Conservation (phyloP, 2,113 vertebrate genomes). For the Oryzias woworae region DNA sequence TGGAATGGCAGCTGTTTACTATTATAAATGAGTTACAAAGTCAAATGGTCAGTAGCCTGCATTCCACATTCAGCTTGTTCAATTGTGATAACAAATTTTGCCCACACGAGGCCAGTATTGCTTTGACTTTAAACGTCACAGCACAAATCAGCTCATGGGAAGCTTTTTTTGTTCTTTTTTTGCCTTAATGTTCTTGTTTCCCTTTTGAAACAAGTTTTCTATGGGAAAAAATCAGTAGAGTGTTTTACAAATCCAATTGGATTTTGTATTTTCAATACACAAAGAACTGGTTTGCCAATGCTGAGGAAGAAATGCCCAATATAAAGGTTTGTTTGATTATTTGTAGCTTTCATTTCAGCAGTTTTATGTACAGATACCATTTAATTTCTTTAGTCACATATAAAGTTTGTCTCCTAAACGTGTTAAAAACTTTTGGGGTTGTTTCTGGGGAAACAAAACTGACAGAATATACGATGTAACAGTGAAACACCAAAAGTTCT, state of each 20-base stretch:
- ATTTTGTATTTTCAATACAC: constrained; percentile 16
- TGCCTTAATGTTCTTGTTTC: constrained; percentile 11
- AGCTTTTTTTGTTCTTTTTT: not conserved
- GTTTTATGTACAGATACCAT: constrained; percentile 5
- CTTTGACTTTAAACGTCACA: not conserved
- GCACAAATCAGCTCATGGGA: constrained; percentile 7
- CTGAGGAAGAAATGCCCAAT: constrained; percentile 4
- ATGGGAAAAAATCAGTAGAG: constrained; percentile 2
- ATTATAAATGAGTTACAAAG: constrained; percentile 18
- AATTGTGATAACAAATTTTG: constrained; percentile 33
- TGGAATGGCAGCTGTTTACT: constrained; percentile 36
- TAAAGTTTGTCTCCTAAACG: not conserved
- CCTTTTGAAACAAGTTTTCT: not conserved
- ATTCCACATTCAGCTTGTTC: constrained; percentile 4
- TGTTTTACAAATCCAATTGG: not conserved
- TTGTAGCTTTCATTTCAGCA: constrained; percentile 27
- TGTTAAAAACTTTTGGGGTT: constrained; percentile 1
- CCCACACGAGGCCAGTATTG: constrained; percentile 56
- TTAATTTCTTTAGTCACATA: not conserved
- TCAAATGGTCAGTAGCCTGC: constrained; percentile 11
- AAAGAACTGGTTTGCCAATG: constrained; percentile 4
- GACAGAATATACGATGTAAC: not conserved
- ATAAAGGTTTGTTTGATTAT: constrained; percentile 16
- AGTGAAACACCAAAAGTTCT: constrained; percentile 34
- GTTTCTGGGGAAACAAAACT: not conserved